Evolutionary conservation across 2,113 vertebrate genomes (phyloP).

Genomic region (Salvelinus namaycush): DNA sequence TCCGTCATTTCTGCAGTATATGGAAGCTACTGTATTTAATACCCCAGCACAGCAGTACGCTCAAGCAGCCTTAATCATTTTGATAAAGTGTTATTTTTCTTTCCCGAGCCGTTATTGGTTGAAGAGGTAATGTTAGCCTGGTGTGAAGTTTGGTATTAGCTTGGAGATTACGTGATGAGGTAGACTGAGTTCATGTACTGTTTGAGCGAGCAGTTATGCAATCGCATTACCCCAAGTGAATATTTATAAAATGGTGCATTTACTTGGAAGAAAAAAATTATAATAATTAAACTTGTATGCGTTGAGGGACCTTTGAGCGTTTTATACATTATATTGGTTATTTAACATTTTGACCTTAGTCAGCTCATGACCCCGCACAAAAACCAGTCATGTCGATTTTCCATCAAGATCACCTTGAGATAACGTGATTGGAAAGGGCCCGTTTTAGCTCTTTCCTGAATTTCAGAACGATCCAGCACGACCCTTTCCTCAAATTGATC

Average conservation of each 20-base stretch:
- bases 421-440: not conserved
- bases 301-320: too few relatives aligned
- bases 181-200: not conserved
- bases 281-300: too few relatives aligned
- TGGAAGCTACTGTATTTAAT: not conserved
- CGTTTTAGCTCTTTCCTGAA: not conserved
- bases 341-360: too few relatives aligned
- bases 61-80: not conserved
- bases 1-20: not conserved
- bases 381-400: too few relatives aligned
- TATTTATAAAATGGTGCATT: not conserved
- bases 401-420: not conserved
- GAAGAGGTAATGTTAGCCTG: not conserved
- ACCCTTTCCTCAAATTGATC: not conserved
- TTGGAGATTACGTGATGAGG: not conserved
- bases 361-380: too few relatives aligned
- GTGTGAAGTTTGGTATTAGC: not conserved
- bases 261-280: too few relatives aligned
- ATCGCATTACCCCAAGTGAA: not conserved
- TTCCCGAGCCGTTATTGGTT: not conserved
- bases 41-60: not conserved
- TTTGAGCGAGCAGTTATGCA: not conserved
- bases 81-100: not conserved
- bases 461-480: not conserved
- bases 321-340: too few relatives aligned